Evolutionary conservation across 1,140 invertebrate genomes (phyloP).

Genomic region (Drosophila setifemur): DNA sequence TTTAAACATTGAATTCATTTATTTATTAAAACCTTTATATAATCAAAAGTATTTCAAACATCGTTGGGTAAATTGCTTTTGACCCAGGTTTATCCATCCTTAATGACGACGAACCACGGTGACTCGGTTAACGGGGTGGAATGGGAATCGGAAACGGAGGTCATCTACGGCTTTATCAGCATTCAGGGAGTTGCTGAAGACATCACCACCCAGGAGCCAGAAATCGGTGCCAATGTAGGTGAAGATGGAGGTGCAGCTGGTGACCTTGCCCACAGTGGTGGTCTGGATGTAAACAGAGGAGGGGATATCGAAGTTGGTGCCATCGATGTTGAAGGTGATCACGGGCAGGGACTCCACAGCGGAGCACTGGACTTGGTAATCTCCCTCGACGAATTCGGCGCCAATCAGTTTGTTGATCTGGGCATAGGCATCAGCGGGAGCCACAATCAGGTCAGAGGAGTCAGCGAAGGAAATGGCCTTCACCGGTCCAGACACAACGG

Average conservation of each 20-base stretch:
- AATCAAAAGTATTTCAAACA: too few species aligned
- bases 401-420: conserved; percentile 51
- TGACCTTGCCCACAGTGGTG: conserved; percentile 85
- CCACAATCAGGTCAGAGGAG: too few species aligned
- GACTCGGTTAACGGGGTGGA: too few species aligned
- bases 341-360: conserved; percentile 9
- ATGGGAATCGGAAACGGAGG: background rate
- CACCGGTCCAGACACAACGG: too few species aligned
- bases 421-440: too few species aligned
- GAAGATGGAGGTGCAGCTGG: conserved; percentile 95
- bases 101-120: too few species aligned
- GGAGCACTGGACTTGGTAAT: conserved; percentile 54
- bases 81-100: too few species aligned
- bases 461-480: too few species aligned
- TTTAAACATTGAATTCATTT: too few species aligned
- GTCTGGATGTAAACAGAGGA: conserved; percentile 73
- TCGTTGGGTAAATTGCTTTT: too few species aligned
- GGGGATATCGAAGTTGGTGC: conserved; percentile 45
- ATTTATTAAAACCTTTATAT: too few species aligned
- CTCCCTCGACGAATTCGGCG: conserved; percentile 18
- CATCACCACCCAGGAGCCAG: conserved; percentile 83
- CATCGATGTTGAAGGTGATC: conserved; percentile 58
- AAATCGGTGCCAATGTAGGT: too few species aligned
- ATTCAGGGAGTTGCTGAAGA: background rate
- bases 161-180: background rate